Percentiles rank a stretch among this genome's conserved stretches.
phyloP scores from a whole-genome alignment of 2,888 invertebrate species.

The Cylloceria caligata region DNA sequence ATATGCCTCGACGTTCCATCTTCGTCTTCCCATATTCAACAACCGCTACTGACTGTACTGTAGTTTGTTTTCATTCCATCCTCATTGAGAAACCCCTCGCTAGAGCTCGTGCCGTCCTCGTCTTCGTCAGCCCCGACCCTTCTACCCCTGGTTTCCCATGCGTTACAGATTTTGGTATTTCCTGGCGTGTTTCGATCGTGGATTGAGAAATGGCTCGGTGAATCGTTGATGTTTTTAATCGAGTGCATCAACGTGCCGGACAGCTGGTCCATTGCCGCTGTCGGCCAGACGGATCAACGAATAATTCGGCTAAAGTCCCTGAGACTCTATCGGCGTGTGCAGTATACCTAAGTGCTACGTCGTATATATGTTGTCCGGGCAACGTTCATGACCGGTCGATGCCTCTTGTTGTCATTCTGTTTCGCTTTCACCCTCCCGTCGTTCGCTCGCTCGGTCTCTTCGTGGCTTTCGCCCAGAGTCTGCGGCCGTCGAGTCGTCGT shows the following conservation, averaged over 20 bases:
- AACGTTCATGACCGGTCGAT: conserved; percentile 75
- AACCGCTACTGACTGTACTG: not conserved
- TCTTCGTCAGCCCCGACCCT: not conserved
- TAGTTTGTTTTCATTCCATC: conserved; percentile 47
- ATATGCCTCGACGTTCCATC: not conserved
- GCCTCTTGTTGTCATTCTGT: conserved; percentile 73
- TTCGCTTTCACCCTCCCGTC: conserved; percentile 60
- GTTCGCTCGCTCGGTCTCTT: conserved; percentile 52
- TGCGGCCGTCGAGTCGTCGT: conserved; percentile 41
- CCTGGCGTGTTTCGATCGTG: not conserved
- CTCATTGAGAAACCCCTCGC: not conserved
- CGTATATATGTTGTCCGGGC: conserved; percentile 71
- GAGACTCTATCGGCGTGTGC: conserved; percentile 41
- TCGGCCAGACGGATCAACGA: conserved; percentile 69
- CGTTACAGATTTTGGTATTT: conserved; percentile 17
- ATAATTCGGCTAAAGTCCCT: conserved; percentile 71
- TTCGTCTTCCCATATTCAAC: not conserved
- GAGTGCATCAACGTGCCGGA: conserved; percentile 18
- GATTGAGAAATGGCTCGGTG: not conserved
- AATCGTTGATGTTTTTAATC: not conserved
- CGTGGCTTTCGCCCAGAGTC: conserved; percentile 36
- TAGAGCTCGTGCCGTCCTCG: conserved; percentile 5
- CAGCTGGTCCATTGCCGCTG: conserved; percentile 25
- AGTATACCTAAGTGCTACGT: not conserved
- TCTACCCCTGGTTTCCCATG: not conserved